Evolutionary conservation across 2,888 invertebrate species (phyloP).

Genomic region (Synergus gifuensis): DNA sequence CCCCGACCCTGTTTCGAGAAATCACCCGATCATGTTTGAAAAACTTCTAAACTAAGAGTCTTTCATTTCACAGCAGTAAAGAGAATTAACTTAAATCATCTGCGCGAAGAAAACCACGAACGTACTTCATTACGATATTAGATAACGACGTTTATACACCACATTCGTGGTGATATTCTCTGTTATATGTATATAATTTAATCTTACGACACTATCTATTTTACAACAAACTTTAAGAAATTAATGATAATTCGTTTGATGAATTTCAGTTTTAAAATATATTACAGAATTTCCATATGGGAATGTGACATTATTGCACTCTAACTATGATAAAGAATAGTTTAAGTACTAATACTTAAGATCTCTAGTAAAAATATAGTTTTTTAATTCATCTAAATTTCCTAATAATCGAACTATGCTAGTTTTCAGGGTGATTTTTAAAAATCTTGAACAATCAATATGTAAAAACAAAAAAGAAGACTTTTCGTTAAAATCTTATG

Average conservation of each 20-base stretch:
- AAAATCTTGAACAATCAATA: neutral
- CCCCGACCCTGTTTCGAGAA: neutral
- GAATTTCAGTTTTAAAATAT: neutral
- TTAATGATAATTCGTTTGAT: neutral
- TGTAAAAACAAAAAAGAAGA: neutral
- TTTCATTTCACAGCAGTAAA: constrained; percentile 20
- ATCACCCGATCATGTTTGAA: neutral
- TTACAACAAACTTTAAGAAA: constrained; percentile 22
- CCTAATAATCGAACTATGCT: neutral
- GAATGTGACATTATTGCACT: constrained; percentile 32
- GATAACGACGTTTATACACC: constrained; percentile 18
- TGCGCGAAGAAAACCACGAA: neutral
- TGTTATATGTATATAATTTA: constrained; percentile 28
- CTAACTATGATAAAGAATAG: constrained; percentile 1
- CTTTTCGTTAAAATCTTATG: neutral
- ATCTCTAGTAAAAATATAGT: constrained; percentile 13
- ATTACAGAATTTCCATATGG: constrained; percentile 9
- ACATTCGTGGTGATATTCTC: constrained; percentile 7
- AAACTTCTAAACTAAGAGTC: neutral
- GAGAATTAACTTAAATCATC: neutral
- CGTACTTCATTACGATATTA: constrained; percentile 5
- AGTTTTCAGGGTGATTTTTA: neutral
- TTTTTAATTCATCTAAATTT: neutral
- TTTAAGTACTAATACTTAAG: constrained; percentile 5
- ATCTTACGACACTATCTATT: constrained; percentile 22